Evolutionary conservation across 2,888 invertebrate genomes (phyloP).

Genomic region (Thera obeliscata): DNA sequence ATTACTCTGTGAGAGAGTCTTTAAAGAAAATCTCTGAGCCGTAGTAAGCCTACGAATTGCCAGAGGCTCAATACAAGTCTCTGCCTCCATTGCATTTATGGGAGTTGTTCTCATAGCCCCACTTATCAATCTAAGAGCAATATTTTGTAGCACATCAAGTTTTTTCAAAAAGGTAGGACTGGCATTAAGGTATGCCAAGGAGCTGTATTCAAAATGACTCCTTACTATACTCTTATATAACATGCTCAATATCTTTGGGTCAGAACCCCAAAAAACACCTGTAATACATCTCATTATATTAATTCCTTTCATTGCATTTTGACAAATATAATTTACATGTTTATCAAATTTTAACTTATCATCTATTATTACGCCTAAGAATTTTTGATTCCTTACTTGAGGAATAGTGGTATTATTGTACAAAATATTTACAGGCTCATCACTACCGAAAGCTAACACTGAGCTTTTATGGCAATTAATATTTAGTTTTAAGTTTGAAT

Average conservation of each 20-base stretch:
- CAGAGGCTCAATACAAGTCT: neutral
- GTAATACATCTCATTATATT: constrained; percentile 4
- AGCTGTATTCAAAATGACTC: constrained; percentile 2
- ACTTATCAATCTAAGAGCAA: neutral
- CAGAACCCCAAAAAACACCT: constrained; percentile 1
- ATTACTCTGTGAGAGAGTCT: neutral
- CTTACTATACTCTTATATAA: constrained; percentile 1
- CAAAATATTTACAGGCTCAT: too few species aligned
- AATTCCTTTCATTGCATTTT: constrained; percentile 9
- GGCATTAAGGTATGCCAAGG: neutral
- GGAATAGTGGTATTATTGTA: too few species aligned
- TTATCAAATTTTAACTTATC: constrained; percentile 1
- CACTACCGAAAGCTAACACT: too few species aligned
- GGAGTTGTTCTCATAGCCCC: neutral
- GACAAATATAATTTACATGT: constrained; percentile 3
- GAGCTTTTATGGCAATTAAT: too few species aligned
- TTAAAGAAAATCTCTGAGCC: neutral
- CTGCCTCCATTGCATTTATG: constrained; percentile 1
- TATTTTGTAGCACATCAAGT: neutral
- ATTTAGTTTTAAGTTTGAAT: too few species aligned
- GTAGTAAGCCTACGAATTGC: neutral
- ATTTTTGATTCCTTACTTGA: constrained; percentile 1
- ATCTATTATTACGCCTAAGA: constrained; percentile 1
- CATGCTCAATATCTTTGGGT: constrained; percentile 1
- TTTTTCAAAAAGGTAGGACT: neutral